phyloP scores from a whole-genome alignment of 2,113 vertebrate species.

The Chamaetylas fuelleborni region DNA sequence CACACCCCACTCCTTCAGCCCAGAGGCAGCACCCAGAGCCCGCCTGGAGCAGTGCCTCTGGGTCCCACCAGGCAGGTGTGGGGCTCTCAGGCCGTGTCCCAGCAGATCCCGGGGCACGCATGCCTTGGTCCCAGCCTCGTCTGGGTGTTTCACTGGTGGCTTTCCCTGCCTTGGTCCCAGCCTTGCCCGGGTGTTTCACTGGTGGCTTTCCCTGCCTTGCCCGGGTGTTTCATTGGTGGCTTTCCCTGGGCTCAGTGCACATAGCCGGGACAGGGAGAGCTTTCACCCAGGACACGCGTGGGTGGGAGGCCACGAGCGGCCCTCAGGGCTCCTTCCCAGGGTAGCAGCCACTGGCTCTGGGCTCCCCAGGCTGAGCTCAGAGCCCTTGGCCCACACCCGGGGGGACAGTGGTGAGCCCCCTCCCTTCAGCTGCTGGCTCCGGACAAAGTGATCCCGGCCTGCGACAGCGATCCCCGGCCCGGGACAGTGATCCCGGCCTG shows the following conservation, averaged over 20 bases:
- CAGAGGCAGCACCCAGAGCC: not conserved
- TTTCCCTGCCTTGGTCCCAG: not conserved
- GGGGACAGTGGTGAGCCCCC: not conserved
- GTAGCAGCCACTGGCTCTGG: not conserved
- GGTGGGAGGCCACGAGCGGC: not conserved
- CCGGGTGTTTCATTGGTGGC: no score
- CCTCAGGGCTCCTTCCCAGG: not conserved
- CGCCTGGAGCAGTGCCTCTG: fast-evolving
- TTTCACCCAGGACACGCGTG: not conserved
- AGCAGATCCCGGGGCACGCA: not conserved
- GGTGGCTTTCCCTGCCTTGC: no score
- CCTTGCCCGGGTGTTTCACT: not conserved
- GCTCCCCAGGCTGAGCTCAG: not conserved
- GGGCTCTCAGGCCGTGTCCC: not conserved
- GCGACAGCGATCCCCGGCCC: not conserved
- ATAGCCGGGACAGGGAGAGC: not conserved
- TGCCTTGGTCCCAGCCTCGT: not conserved
- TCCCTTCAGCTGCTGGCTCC: not conserved
- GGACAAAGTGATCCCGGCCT: no score
- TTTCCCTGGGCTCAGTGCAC: not conserved
- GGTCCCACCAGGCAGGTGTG: not conserved
- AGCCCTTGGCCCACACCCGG: not conserved
- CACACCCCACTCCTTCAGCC: fast-evolving
- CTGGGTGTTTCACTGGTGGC: not conserved
- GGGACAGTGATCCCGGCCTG: no score